These are phyloP conservation scores for Drosophila nr. perissopoda DNA, from an alignment of 2,888 invertebrate genomes.

Conservation along the genomic window DNA sequence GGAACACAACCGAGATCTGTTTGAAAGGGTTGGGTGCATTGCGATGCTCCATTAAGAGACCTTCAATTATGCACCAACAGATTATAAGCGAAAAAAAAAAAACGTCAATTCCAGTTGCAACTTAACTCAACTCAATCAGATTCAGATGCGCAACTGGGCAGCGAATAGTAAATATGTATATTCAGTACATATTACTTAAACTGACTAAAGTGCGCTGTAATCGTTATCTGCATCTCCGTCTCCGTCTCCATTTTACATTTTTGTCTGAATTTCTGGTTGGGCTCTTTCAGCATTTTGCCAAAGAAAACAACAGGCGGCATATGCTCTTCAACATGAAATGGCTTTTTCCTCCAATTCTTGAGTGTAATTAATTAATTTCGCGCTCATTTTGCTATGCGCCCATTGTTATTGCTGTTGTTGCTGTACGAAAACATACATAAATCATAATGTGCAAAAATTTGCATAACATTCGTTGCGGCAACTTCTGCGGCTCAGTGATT, in stretches of 20 bases:
- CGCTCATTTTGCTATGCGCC: constrained; percentile 37
- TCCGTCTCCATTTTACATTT: constrained; percentile 23
- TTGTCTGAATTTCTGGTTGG: constrained; percentile 14
- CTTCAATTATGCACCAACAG: constrained; percentile 33
- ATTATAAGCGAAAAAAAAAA: constrained; percentile 4
- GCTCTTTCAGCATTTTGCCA: constrained; percentile 31
- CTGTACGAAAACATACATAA: constrained; percentile 55
- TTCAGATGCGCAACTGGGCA: constrained; percentile 14
- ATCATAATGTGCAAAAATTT: constrained; percentile 55
- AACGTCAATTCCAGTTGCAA: constrained; percentile 12
- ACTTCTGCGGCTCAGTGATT: constrained; percentile 58
- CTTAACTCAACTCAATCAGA: constrained; percentile 27
- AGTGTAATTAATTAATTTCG: constrained; percentile 83
- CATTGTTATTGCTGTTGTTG: constrained; percentile 24
- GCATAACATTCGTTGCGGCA: constrained; percentile 51
- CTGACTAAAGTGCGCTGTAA: constrained; percentile 41
- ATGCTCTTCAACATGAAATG: constrained; percentile 68
- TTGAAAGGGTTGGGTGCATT: neutral
- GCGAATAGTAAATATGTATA: neutral
- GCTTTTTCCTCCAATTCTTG: constrained; percentile 71
- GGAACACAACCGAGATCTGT: constrained; percentile 16
- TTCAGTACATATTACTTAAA: constrained; percentile 21
- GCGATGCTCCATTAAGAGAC: constrained; percentile 35
- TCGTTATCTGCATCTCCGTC: constrained; percentile 19
- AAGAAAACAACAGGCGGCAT: constrained; percentile 61